Evolutionary conservation across 2,113 vertebrate genomes (phyloP).

Genomic region (Labrus mixtus): DNA sequence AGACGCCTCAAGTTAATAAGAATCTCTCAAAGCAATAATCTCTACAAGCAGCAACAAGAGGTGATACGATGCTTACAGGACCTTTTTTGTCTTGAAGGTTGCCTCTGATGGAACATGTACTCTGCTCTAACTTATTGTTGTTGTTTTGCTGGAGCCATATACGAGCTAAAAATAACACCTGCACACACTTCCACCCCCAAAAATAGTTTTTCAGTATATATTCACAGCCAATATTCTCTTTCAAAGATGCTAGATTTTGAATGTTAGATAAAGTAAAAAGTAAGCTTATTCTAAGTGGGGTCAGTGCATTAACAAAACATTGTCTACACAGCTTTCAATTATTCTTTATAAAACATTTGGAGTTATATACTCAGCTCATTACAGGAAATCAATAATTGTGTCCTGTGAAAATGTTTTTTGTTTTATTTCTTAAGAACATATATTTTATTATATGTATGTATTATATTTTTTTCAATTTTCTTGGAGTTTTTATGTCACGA

Average conservation of each 20-base stretch:
- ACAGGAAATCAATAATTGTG: no score
- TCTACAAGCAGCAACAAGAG: not conserved
- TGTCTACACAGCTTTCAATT: no score
- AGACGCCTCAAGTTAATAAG: not conserved
- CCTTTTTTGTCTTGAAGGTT: no score
- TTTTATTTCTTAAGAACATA: no score
- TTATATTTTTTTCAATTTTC: no score
- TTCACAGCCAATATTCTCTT: not conserved
- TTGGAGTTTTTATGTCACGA: no score
- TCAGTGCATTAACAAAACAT: no score
- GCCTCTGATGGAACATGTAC: not conserved
- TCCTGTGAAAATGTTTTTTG: not conserved
- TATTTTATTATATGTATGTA: no score
- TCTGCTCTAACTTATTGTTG: not conserved
- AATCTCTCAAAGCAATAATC: not conserved
- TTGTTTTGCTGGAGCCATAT: not conserved
- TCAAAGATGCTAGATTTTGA: not conserved
- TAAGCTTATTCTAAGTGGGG: no score
- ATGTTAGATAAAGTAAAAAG: no score
- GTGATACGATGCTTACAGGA: not conserved
- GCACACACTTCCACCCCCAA: not conserved
- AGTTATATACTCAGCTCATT: no score
- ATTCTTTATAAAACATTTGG: not conserved
- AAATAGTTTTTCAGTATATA: not conserved
- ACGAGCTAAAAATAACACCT: not conserved